Evolutionary conservation across 2,888 invertebrate species (phyloP), one percentile per base, ranked within the genome.

Genomic region (Hipparchia semele): DNA sequence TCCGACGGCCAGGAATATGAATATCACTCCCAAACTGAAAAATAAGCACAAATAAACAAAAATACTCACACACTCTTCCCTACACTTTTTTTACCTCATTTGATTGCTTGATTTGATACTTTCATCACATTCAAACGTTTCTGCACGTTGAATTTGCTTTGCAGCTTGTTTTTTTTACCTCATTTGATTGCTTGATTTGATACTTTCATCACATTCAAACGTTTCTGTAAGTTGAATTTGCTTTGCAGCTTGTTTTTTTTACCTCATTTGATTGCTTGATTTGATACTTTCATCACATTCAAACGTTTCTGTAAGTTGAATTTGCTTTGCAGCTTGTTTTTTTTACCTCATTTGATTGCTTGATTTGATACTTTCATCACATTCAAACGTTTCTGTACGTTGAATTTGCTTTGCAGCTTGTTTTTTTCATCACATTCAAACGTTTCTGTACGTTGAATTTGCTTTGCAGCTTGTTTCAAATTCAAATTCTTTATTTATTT

Each of bases 1-100:
- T 85, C 89, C 88, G 86, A 89, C 87, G 85, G 86, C 84, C 87
- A 86, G 85, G 87, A 90, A 90, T 90, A 91, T 91, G 90, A 91
- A 90, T 90, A 91, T 90, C 86, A 89, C 90, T 74, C 70, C 60
- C 68, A 76, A 74, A 72, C 67, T 71, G 46, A 66, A 68, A 58
- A 73, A 73, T 73, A 74, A 73, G 72, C 64, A 73, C 56, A 71
- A 72, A 73, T 67, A 71, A 58, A 51, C 73, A 46, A 65, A 53
- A 59, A 68, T 67, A 61, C 64, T 23, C 23, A 39, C 39, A 39
- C 5, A 39, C 2, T 39, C 0, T 39, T 0, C 39, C 1, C 23
- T 39, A 39, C 39, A 49, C 49, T 23, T 60, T 45, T 66, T 65
- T 58, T 60, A 56, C 51, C 61, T 10, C 53, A 54, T 45, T 12